Conservation (phyloP, 30 jellyfish, hydroid and myxozoan species). For the Chironex yamaguchii region DNA sequence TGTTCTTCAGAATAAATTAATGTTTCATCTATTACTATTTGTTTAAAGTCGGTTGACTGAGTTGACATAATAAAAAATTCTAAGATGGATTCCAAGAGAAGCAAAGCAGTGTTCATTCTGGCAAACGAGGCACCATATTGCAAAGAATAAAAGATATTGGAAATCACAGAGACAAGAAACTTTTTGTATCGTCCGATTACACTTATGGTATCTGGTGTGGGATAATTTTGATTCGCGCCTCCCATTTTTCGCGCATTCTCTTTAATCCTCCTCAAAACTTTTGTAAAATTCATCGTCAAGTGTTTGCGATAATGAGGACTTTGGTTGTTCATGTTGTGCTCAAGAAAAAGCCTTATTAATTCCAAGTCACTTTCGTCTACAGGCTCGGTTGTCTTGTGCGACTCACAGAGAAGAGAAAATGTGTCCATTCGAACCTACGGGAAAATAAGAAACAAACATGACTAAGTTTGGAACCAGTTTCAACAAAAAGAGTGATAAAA, state of each 20-base stretch:
- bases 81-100: slow-evolving; percentile 11
- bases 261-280: slow-evolving; percentile 61
- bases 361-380: slow-evolving; percentile 61
- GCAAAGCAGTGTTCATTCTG: slow-evolving; percentile 61
- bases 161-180: slow-evolving; percentile 71
- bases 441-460: not conserved
- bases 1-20: not conserved
- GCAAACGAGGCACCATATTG: slow-evolving; percentile 62
- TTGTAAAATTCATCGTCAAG: slow-evolving; percentile 46
- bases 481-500: no score
- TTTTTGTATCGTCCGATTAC: slow-evolving; percentile 30
- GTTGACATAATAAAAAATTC: not conserved
- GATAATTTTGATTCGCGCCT: not conserved
- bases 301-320: slow-evolving; percentile 84
- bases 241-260: slow-evolving; percentile 26
- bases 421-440: slow-evolving; percentile 82
- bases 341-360: slow-evolving; percentile 65
- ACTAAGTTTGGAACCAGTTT: no score
- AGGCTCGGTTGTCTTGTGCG: slow-evolving; percentile 83
- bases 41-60: not conserved
- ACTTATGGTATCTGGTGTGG: not conserved
- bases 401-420: slow-evolving; percentile 73
- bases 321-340: slow-evolving; percentile 79
- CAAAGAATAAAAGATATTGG: slow-evolving; percentile 37
- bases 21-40: not conserved